phyloP scores from a whole-genome alignment of 2,797 vertebrate genomes.

The Linurgus olivaceus region DNA sequence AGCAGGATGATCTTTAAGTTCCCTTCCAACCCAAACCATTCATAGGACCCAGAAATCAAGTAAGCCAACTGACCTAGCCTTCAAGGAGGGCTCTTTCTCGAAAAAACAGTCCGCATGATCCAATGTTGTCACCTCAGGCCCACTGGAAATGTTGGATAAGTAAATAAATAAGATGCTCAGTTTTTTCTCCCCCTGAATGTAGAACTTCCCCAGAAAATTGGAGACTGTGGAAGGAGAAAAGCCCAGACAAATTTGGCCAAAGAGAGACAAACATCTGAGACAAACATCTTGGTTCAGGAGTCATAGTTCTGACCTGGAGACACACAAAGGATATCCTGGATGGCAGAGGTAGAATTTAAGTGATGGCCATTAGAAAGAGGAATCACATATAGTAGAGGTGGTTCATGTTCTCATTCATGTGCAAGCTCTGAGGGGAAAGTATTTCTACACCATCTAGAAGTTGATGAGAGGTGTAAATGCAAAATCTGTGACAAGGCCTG shows the following conservation, averaged over 20 bases:
- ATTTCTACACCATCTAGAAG: neutral
- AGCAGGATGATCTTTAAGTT: neutral
- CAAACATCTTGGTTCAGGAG: rapidly evolving
- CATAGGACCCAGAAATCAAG: neutral
- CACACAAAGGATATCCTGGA: neutral
- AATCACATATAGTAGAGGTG: neutral
- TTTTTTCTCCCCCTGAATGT: neutral
- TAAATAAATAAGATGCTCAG: neutral
- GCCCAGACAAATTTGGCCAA: neutral
- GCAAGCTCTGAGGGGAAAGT: neutral
- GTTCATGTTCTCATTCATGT: neutral
- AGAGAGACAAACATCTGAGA: too few relatives aligned
- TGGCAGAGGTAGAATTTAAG: neutral
- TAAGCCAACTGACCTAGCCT: neutral
- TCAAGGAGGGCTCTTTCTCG: neutral
- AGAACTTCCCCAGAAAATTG: neutral
- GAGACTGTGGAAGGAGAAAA: neutral
- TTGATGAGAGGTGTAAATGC: neutral
- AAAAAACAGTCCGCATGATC: neutral
- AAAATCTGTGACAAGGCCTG: neutral
- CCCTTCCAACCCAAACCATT: neutral
- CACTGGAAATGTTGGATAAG: neutral
- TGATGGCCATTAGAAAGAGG: neutral
- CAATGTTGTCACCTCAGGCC: neutral
- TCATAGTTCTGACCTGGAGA: neutral